Evolutionary conservation across 2,888 invertebrate species (phyloP).

Genomic region (Zaprionus obscuricornis): DNA sequence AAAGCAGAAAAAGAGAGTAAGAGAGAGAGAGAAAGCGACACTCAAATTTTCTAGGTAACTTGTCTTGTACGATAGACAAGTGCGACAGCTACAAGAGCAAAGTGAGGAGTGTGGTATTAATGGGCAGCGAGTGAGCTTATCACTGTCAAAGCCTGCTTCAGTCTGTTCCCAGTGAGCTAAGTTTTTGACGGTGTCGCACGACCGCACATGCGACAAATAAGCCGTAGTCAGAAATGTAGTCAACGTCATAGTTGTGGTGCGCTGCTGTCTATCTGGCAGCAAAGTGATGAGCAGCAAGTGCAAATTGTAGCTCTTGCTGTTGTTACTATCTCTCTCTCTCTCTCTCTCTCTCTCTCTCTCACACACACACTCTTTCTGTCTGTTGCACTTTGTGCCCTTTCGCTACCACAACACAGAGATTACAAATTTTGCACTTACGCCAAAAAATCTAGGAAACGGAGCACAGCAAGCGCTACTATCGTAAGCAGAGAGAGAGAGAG

Average conservation of each 20-base stretch:
- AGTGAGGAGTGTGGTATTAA: conserved; percentile 49
- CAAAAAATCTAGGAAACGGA: conserved; percentile 21
- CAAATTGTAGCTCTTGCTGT: not conserved
- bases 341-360: not conserved
- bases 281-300: not conserved
- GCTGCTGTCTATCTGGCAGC: no score
- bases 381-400: conserved; percentile 47
- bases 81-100: conserved; percentile 1
- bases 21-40: conserved; percentile 23
- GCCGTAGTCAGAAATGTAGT: not conserved
- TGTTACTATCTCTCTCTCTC: not conserved
- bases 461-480: not conserved
- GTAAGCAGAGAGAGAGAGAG: not conserved
- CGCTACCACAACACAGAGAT: conserved; percentile 52
- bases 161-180: not conserved
- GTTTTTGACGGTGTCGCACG: conserved; percentile 22
- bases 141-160: conserved; percentile 44
- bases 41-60: conserved; percentile 16
- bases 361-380: not conserved
- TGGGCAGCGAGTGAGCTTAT: conserved; percentile 51
- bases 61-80: conserved; percentile 29
- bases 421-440: conserved; percentile 75
- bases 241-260: no score
- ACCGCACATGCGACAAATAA: conserved; percentile 12
- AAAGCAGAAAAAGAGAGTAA: no score